Conservation (phyloP, 2,113 vertebrate genomes). For the Callopanchax toddi region DNA sequence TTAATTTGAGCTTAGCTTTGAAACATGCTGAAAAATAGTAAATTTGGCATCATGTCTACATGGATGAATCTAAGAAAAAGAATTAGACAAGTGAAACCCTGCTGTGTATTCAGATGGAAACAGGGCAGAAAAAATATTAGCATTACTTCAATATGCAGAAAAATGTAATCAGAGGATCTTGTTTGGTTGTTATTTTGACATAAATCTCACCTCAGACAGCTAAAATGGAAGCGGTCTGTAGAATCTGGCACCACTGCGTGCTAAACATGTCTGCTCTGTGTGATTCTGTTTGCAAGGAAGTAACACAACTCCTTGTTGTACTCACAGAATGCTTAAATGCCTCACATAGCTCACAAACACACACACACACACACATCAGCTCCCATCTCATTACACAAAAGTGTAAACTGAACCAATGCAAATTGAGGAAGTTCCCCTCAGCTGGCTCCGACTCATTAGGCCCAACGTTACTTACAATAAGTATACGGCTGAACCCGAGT, state of each 20-base stretch:
- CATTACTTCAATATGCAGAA: neutral
- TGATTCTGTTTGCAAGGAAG: constrained; percentile 41
- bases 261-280: constrained; percentile 27
- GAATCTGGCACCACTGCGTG: constrained; percentile 23
- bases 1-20: constrained; percentile 48
- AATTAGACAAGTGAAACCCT: constrained; percentile 31
- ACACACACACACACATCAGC: constrained; percentile 30
- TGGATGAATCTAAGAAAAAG: constrained; percentile 35
- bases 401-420: constrained; percentile 57
- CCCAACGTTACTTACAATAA: constrained; percentile 55
- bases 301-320: constrained; percentile 64
- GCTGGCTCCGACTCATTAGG: constrained; percentile 45
- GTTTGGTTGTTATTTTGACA: neutral
- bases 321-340: constrained; percentile 68
- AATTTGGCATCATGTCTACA: constrained; percentile 40
- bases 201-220: constrained; percentile 11
- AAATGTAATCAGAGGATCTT: neutral
- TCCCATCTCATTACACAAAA: constrained; percentile 64
- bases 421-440: constrained; percentile 67
- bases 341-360: constrained; percentile 57
- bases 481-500: constrained; percentile 47
- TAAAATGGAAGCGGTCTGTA: neutral
- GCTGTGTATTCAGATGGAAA: constrained; percentile 66
- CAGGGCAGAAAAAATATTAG: constrained; percentile 11
- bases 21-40: constrained; percentile 46